Percentiles rank a stretch among this genome's conserved stretches.
These are phyloP conservation scores for Eristalinus aeneus DNA, from an alignment of 2,888 invertebrate genomes.

Conservation along the genomic window DNA sequence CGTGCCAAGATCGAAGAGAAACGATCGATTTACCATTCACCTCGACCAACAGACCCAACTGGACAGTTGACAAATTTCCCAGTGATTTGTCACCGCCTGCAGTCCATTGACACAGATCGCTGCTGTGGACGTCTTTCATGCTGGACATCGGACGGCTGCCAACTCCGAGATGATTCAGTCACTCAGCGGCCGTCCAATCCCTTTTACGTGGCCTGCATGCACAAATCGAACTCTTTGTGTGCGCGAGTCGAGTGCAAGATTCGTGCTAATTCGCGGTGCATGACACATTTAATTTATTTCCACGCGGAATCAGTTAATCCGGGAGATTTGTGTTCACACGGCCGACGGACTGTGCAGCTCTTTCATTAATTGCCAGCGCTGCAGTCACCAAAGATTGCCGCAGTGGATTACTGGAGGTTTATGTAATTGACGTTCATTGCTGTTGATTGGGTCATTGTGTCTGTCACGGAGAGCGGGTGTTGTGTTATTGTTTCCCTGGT, in stretches of 20 bases:
- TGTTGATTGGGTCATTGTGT: background rate
- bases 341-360: background rate
- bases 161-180: background rate
- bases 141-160: background rate
- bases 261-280: conserved; percentile 31
- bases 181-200: background rate
- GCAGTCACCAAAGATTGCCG: background rate
- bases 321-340: conserved; percentile 30
- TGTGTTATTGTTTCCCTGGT: background rate
- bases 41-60: too few relatives aligned
- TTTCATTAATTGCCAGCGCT: background rate
- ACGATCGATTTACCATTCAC: background rate
- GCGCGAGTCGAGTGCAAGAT: background rate
- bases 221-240: background rate
- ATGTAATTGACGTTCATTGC: background rate
- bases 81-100: too few relatives aligned
- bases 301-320: conserved; percentile 17
- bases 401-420: background rate
- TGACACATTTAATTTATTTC: conserved; percentile 35
- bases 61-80: too few relatives aligned
- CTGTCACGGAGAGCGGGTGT: background rate
- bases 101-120: background rate
- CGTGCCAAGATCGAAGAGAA: too few relatives aligned
- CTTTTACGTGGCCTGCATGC: background rate
- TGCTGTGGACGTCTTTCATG: background rate